A percentile compares a stretch with the other conserved stretches of the same genome.
phyloP scores from a whole-genome alignment of 23 tunicate species.

The Oikopleura dioica region DNA sequence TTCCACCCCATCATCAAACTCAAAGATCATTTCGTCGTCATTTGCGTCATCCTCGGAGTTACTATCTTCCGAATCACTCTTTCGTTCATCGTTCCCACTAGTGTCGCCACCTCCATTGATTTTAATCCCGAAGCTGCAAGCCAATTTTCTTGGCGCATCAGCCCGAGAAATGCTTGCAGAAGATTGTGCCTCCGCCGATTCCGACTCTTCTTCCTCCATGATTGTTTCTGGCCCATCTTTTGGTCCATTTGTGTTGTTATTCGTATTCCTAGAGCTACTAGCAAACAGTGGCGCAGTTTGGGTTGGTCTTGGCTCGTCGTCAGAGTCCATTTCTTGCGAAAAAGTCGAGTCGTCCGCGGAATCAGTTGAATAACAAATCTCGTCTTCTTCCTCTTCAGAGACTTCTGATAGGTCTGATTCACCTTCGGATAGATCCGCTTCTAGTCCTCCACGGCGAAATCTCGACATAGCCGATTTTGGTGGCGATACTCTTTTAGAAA shows the following conservation, averaged over 20 bases:
- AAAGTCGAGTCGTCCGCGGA: constrained; percentile 6
- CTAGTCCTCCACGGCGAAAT: not conserved
- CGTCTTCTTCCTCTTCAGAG: constrained; percentile 7
- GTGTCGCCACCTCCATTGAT: too few relatives aligned
- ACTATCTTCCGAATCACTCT: too few relatives aligned
- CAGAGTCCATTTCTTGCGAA: constrained; percentile 13
- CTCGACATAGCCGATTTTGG: not conserved
- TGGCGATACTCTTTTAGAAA: not conserved
- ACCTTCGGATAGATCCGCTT: not conserved
- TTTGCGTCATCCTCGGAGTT: too few relatives aligned
- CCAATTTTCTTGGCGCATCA: too few relatives aligned
- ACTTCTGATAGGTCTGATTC: constrained; percentile 5
- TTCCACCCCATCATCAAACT: too few relatives aligned
- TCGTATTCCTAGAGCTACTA: not conserved
- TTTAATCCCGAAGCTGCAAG: too few relatives aligned
- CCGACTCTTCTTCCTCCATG: not conserved
- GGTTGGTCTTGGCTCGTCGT: not conserved
- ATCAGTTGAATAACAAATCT: not conserved
- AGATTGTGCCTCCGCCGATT: too few relatives aligned
- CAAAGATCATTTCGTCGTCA: too few relatives aligned
- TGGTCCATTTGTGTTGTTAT: not conserved
- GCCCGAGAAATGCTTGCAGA: too few relatives aligned
- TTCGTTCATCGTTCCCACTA: too few relatives aligned
- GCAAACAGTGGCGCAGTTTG: too few relatives aligned
- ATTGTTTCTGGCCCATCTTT: not conserved